These are phyloP conservation scores for Agelaius phoeniceus DNA, from an alignment of 2,113 vertebrate species.

Conservation along the genomic window DNA sequence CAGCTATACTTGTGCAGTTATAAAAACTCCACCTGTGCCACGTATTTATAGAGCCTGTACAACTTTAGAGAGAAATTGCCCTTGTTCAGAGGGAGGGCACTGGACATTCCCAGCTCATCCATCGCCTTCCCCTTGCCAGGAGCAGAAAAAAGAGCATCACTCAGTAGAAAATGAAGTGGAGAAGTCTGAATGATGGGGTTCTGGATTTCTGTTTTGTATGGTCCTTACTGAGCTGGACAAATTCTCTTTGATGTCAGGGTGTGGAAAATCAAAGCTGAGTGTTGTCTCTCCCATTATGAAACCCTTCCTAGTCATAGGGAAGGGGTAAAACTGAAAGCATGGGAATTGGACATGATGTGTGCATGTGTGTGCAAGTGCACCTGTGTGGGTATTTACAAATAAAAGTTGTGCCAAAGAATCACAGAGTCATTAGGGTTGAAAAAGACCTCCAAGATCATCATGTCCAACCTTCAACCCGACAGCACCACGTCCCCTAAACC, in stretches of 20 bases:
- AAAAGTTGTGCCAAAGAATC: neutral
- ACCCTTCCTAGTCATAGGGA: neutral
- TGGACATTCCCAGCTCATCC: neutral
- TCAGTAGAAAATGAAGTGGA: neutral
- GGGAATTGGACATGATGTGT: rapidly evolving
- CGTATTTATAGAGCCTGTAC: neutral
- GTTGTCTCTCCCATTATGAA: rapidly evolving
- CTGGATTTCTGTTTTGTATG: neutral
- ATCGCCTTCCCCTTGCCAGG: neutral
- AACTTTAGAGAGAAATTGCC: neutral
- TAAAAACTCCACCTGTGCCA: neutral
- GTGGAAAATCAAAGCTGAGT: neutral
- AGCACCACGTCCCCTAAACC: neutral
- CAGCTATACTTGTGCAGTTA: neutral
- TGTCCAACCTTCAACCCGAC: rapidly evolving
- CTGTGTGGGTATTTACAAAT: neutral
- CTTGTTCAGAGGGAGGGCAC: neutral
- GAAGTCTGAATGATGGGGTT: neutral
- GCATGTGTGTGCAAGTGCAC: rapidly evolving
- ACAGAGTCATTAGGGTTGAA: too few relatives aligned
- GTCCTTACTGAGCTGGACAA: neutral
- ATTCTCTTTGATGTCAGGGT: neutral
- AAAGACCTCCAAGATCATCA: neutral
- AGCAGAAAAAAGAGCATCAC: neutral
- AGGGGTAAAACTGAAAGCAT: neutral